Evolutionary conservation across 2,888 invertebrate species (phyloP), one percentile per base, ranked within the genome.

Genomic region (Laspeyria flexula): DNA sequence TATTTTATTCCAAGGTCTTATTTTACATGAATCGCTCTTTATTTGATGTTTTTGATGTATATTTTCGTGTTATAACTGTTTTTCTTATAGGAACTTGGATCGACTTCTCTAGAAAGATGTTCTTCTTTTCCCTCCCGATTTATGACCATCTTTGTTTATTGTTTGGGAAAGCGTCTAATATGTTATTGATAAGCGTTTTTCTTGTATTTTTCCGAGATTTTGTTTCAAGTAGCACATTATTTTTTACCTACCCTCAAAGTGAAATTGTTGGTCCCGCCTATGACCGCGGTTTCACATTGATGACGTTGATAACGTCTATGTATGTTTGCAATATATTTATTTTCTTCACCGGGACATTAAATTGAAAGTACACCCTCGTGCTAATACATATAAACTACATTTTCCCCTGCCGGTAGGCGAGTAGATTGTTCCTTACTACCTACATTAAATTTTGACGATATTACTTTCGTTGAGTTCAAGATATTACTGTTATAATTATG

Each of bases 241-340:
- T 81, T 83, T 71, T 60, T 46, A 62, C 69, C 86, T 90, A 90
- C 90, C 90, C 87, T 83, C 88, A 56, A 60, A 62, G 59, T 66
- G 72, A 59, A 71, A 71, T 69, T 69, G 58, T 71, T 71, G 55
- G 54, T 65, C 53, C 60, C 61, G 55, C 60, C 68, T 71, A 55
- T 81, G 78, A 81, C 79, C 83, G 77, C 73, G 75, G 81, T 79
- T 86, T 85, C 79, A 85, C 79, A 79, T 86, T 91, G 91, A 88
- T 90, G 91, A 90, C 91, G 91, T 90, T 84, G 90, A 77, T 80
- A 77, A 12, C 39, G 35, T 38, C 54, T 16, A 49, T 40, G 50
- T 46, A 51, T 47, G 49, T 43, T 53, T 48, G 47, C 46, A 58
- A 43, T 30, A 44, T 13, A 37, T 31, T 53, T 49, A 38, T 30